Conservation (phyloP, 2,113 vertebrate species). For the Chrysochloris asiatica region DNA sequence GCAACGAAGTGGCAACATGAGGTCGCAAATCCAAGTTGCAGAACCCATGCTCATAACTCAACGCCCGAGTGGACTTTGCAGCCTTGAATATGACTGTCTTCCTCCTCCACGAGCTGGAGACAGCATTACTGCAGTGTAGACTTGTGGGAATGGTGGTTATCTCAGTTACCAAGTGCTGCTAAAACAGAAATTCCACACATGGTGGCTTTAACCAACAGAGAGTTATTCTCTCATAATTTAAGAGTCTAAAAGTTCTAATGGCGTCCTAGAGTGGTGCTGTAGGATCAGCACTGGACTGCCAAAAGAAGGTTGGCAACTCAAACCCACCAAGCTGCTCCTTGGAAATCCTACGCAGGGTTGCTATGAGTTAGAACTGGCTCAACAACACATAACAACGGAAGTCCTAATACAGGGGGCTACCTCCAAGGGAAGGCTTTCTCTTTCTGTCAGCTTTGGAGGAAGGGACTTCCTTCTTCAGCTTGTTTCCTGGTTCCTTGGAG, state of each 20-base stretch:
- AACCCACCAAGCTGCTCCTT: too few relatives aligned
- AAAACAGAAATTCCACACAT: not conserved
- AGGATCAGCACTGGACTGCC: too few relatives aligned
- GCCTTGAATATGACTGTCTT: not conserved
- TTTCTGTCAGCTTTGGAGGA: not conserved
- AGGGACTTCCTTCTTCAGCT: too few relatives aligned
- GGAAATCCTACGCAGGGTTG: too few relatives aligned
- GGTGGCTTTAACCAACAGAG: not conserved
- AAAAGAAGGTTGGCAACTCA: too few relatives aligned
- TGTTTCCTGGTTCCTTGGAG: not conserved
- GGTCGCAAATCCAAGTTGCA: not conserved
- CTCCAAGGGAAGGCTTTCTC: not conserved
- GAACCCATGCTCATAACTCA: not conserved
- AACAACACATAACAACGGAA: too few relatives aligned
- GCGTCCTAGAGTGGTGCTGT: too few relatives aligned
- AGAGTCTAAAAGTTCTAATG: too few relatives aligned
- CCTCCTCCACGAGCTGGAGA: not conserved
- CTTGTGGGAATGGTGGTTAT: not conserved
- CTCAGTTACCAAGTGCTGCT: not conserved
- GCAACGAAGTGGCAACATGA: not conserved
- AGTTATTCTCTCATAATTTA: not conserved
- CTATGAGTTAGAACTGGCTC: too few relatives aligned
- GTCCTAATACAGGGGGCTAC: not conserved
- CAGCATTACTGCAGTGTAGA: not conserved
- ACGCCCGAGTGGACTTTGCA: not conserved